Conservation (phyloP, 2,797 vertebrate species). For the Balearica regulorum region DNA sequence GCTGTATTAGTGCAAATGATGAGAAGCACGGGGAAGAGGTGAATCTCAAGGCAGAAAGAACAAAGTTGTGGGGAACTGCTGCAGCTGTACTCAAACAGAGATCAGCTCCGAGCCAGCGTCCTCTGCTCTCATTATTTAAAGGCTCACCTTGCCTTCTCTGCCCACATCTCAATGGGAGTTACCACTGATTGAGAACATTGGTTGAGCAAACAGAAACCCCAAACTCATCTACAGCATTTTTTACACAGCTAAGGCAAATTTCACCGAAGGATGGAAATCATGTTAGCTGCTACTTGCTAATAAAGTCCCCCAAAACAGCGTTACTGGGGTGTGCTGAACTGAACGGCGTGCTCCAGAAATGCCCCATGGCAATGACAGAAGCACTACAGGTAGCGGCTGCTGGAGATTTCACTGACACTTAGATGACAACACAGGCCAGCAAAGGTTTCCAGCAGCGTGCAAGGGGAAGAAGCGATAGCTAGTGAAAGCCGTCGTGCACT, state of each 20-base stretch:
- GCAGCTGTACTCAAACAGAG: background rate
- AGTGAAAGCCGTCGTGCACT: background rate
- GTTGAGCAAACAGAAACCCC: background rate
- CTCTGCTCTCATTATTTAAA: background rate
- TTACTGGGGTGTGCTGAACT: too few relatives aligned
- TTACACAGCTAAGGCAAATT: background rate
- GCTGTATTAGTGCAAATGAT: constrained; percentile 26
- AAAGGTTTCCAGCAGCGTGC: background rate
- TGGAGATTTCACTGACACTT: background rate
- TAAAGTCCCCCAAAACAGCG: background rate
- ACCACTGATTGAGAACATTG: background rate
- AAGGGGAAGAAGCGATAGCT: background rate
- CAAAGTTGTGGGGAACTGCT: background rate
- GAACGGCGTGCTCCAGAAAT: background rate
- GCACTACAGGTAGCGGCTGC: background rate
- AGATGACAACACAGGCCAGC: background rate
- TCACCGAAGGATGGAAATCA: background rate
- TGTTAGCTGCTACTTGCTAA: background rate
- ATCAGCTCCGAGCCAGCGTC: background rate
- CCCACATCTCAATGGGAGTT: background rate
- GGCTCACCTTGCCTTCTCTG: background rate
- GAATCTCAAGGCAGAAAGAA: constrained; percentile 12
- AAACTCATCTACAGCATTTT: background rate
- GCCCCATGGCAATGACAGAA: background rate
- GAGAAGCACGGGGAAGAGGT: constrained; percentile 12